A percentile compares a stretch with the other conserved stretches of the same genome.
Conservation (phyloP, 2,888 invertebrate species). For the Ceraclea dissimilis region DNA sequence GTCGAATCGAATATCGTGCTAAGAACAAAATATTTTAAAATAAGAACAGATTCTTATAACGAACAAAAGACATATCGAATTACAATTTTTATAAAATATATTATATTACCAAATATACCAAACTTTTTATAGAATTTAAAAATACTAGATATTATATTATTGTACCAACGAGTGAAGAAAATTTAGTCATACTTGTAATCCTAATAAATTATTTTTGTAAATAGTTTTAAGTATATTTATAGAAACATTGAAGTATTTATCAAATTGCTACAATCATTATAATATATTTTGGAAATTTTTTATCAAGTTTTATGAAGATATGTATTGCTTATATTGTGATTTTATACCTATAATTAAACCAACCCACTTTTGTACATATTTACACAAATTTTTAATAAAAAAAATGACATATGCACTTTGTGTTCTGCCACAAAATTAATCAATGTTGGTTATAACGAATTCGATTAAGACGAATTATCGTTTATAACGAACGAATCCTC, state of each 20-base stretch:
- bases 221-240: background rate
- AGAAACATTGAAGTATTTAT: too few species aligned
- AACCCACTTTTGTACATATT: background rate
- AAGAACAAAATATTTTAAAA: too few species aligned
- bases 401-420: background rate
- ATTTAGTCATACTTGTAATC: conserved; percentile 12
- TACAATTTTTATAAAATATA: too few species aligned
- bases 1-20: too few species aligned
- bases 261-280: too few species aligned
- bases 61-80: too few species aligned
- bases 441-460: background rate
- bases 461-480: too few species aligned
- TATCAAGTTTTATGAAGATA: background rate
- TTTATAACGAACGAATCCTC: too few species aligned
- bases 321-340: background rate
- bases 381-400: too few species aligned
- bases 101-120: too few species aligned
- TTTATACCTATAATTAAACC: background rate
- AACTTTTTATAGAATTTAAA: too few species aligned
- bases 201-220: background rate
- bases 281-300: background rate
- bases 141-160: background rate
- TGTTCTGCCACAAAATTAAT: background rate
- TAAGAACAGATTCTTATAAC: too few species aligned
- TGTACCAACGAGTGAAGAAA: conserved; percentile 13